A percentile compares a stretch with the other conserved stretches of the same genome.
phyloP scores from a whole-genome alignment of 2,113 vertebrate species.

The Glaucomys volans region DNA sequence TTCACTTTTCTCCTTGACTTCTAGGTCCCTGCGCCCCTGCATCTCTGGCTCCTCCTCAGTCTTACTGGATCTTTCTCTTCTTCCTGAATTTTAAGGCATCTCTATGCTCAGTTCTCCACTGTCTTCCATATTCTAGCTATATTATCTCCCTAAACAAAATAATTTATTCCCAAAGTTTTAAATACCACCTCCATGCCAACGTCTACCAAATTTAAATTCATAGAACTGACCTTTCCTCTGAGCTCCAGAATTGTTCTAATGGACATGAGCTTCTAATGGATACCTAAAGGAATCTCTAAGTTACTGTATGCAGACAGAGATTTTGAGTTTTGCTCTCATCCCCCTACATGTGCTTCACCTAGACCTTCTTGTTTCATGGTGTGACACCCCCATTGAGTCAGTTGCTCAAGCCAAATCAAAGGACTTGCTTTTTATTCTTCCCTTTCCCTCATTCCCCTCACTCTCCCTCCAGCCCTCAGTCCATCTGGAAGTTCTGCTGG shows the following conservation, averaged over 20 bases:
- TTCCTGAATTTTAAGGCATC: neutral
- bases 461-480: neutral
- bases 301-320: neutral
- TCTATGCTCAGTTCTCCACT: neutral
- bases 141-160: neutral
- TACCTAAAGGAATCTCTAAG: constrained; percentile 49
- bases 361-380: neutral
- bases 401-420: neutral
- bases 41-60: neutral
- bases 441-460: neutral
- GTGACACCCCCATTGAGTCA: neutral
- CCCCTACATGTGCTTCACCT: neutral
- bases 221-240: constrained; percentile 53
- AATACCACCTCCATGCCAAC: constrained; percentile 24
- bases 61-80: neutral
- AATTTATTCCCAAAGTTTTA: constrained; percentile 29
- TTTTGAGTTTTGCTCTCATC: constrained; percentile 30
- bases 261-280: constrained; percentile 45
- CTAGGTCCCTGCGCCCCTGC: neutral
- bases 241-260: constrained; percentile 40
- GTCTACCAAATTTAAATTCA: constrained; percentile 59
- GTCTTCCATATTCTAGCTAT: neutral
- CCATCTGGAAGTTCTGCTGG: constrained; percentile 45
- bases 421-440: neutral
- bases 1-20: neutral